Base-by-base conservation (phyloP, 2,797 vertebrate genomes). In the Myotis myotis region DNA sequence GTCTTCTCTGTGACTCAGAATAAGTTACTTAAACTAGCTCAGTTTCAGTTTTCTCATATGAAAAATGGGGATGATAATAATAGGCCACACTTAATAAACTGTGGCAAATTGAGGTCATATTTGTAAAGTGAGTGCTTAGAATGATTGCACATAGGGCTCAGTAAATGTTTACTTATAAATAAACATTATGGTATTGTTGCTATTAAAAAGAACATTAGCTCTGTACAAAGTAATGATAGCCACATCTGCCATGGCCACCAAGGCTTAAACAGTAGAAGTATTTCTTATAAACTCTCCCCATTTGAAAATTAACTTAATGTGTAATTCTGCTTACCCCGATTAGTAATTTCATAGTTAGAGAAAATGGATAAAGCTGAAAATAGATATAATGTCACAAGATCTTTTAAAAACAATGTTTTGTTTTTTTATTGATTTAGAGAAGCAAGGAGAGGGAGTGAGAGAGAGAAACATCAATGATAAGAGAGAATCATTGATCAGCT, bases 341-440 rank as follows among this genome's bases (percentile, higher is more conserved):
- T 55, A 79, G 38, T 92, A 81, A 82, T 75, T 92, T 75, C 36
- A 81, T 79, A 87, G 72, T 89, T 70, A 92, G 41, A 92, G 38
- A 79, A 84, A 90, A 93, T 12, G 10, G 57, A 70, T 62, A 89
- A 89, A 92, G 76, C 70, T 89, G 87, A 87, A 93, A 95, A 93
- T 68, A 70, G 49, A 38, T 84, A 51, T 62, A 33, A 70, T 49
- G 30, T 86, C 75, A 86, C 10, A 81, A 68, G 68, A 70, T 86
- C 74, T 78, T 93, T 83, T 60, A 28, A 13, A 60, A 53, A 55
- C 8, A 60, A 25, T 60, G 12, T 57, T 11, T 60, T 28, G n/a
- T 89, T 64, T 28, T 92, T 64, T 16, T 64, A 30, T 17, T 64
- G 15, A 64, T 64, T 64, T 64, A 60, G 25, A 60, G 25, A 60